Evolutionary conservation across 2,113 vertebrate genomes (phyloP).

Genomic region (Sander vitreus): DNA sequence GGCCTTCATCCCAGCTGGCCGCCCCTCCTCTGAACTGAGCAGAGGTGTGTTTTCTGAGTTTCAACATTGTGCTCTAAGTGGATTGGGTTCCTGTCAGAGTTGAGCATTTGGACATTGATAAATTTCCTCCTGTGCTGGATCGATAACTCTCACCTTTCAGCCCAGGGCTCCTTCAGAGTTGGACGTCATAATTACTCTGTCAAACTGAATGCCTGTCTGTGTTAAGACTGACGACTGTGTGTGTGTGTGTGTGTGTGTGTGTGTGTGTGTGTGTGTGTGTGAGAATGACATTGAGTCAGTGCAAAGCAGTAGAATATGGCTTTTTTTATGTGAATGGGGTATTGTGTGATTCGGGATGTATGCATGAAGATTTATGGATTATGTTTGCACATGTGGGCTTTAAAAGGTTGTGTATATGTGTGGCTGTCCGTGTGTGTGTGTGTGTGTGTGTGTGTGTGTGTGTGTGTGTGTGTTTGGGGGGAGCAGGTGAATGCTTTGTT

Average conservation of each 20-base stretch:
- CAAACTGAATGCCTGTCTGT: constrained; percentile 87
- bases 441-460: constrained; percentile 43
- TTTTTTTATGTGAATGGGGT: constrained; percentile 43
- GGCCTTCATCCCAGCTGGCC: not conserved
- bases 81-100: constrained; percentile 86
- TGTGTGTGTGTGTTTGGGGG: constrained; percentile 42
- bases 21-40: constrained; percentile 41
- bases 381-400: constrained; percentile 43
- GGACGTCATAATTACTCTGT: constrained; percentile 96
- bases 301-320: constrained; percentile 1
- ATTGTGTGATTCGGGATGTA: constrained; percentile 34
- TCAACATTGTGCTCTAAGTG: constrained; percentile 76
- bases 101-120: constrained; percentile 93
- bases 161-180: constrained; percentile 82
- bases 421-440: constrained; percentile 26
- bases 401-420: constrained; percentile 31
- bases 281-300: constrained; percentile 30
- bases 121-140: constrained; percentile 93
- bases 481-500: constrained; percentile 81
- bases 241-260: constrained; percentile 44
- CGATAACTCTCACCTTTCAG: constrained; percentile 91
- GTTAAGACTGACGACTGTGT: constrained; percentile 66
- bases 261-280: constrained; percentile 43
- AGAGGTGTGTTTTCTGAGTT: constrained; percentile 65
- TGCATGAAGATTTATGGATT: constrained; percentile 69